Base-by-base conservation (phyloP, 2,113 vertebrate species). In the Alligator sinensis region DNA sequence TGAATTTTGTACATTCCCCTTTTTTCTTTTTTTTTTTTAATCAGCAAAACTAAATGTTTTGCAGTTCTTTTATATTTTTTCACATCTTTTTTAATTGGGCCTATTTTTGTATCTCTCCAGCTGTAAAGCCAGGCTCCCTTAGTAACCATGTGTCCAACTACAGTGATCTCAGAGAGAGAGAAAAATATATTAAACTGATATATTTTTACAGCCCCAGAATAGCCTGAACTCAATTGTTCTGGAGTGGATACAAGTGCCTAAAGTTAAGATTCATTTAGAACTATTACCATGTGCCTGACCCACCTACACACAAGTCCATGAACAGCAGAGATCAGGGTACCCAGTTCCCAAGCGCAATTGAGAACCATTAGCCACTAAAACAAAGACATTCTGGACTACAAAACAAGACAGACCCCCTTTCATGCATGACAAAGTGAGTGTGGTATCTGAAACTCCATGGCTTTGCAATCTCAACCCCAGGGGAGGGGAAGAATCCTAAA, bases 31-130 rank as follows among this genome's bases (percentile, higher is more conserved):
- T 47, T 47, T 47, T 47, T 47, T 47, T 47, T 6, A 38, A 86
- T 94, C 90, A 86, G 80, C 64, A 83, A 94, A 90, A 11, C 9
- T 3, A 5, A 96, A 81, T n/a, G 66, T 55, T 59, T 92, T 92
- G 30, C 78, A 62, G 75, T 92, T 74, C 74, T 92, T 95, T 84
- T 64, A 86, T 64, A 77, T 61, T 84, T 95, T 86, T 96, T 85
- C 88, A 90, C 84, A 86, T 96, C 30, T 89, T 95, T 86, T 97
- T 96, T 86, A 94, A 95, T 94, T 92, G 80, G 81, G 92, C 82
- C 92, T 97, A 96, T 97, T 97, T 97, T 94, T 96, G 70, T 58
- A 88, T 79, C 84, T 58, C 87, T 97, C 87, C 93, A 96, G 95
- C 91, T 95, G 94, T 92, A 96, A 92, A 92, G 80, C 77, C 91